Base-by-base conservation (phyloP, 2,797 vertebrate species). In the Melanotaenia pygmaea region DNA sequence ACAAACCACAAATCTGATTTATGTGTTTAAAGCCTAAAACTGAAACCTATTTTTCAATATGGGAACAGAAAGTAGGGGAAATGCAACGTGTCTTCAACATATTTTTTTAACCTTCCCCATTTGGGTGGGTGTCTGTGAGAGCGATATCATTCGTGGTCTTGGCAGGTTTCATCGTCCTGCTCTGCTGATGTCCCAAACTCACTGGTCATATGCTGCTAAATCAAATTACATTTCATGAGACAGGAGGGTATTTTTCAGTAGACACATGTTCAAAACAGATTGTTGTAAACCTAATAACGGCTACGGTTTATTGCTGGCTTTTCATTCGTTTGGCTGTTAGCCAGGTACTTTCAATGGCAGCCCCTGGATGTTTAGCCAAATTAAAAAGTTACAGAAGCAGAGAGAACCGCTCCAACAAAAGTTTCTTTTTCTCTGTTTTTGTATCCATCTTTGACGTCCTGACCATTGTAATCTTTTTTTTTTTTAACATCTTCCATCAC, bases 161-260 rank as follows among this genome's bases (percentile, higher is more conserved):
- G 81, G 86, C 85, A 82, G 77, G 75, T 73, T 82, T 73, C 78
- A 73, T 68, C 64, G 47, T 13, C 69, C 76, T 24, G 64, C 62
- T 77, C 70, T 73, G 56, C 70, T 82, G 64, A 85, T 80, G 83
- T 79, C 83, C 75, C 24, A 18, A 75, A 77, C 85, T 77, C 81
- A 59, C 76, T 28, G 77, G 78, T 82, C 87, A 70, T 87, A 83
- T 34, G 76, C 85, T 74, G 80, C 64, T 73, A 87, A 89, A 92
- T 90, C 87, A 85, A 91, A 90, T 92, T 90, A 87, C 74, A 84
- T 88, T 88, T 91, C 77, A 89, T 87, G 86, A 86, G 74, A 90
- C 85, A 86, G 87, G 89, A 89, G 84, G 72, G 74, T 77, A 79
- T 70, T 72, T 73, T 20, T 82, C 76, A 67, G 77, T 56, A 28